Base-by-base conservation (phyloP, 2,113 vertebrate genomes). In the Hydropotes inermis region DNA sequence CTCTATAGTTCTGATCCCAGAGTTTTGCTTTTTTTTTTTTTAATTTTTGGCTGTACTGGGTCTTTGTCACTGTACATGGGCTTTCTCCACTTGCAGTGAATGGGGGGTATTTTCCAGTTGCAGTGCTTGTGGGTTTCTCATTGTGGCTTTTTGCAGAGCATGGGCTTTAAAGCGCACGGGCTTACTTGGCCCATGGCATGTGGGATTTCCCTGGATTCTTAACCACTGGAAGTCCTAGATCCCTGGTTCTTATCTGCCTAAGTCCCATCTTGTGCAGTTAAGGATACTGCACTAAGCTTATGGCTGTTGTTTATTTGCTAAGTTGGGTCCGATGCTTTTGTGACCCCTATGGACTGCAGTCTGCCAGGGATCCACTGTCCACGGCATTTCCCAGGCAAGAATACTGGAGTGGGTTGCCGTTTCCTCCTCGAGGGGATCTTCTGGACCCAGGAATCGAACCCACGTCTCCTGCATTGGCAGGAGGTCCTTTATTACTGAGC, bases 51-150 rank as follows among this genome's bases (percentile, higher is more conserved):
- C 64, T 70, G 4, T 36, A 12, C n/a, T 36, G n/a, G 9, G n/a
- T 36, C 33, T 67, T n/a, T 36, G 64, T 23, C 2, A 0, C n/a
- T 3, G 19, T 39, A 23, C 1, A 19, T 39, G n/a, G 9, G n/a
- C 67, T 70, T 39, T 23, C 67, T 70, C 67, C n/a, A 70, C 19
- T 23, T 70, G 67, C 67, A 70, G 67, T 23, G 67, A 70, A 19
- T 70, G 10, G 67, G 4, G n/a, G 19, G 2, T 12, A 70, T 70
- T 70, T 39, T 23, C n/a, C n/a, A 70, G 67, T 3, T 70, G 67
- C 67, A 70, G 67, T 0, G 19, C 10, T 36, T 70, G 17, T 21
- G 64, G 9, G 33, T 21, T 67, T 70, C 64, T 70, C 64, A 70
- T 11, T 11, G n/a, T 23, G 19, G 19, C 9, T 70, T 70, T 70